Base-by-base conservation (phyloP, 2,888 invertebrate genomes). In the Trichopria drosophilae region DNA sequence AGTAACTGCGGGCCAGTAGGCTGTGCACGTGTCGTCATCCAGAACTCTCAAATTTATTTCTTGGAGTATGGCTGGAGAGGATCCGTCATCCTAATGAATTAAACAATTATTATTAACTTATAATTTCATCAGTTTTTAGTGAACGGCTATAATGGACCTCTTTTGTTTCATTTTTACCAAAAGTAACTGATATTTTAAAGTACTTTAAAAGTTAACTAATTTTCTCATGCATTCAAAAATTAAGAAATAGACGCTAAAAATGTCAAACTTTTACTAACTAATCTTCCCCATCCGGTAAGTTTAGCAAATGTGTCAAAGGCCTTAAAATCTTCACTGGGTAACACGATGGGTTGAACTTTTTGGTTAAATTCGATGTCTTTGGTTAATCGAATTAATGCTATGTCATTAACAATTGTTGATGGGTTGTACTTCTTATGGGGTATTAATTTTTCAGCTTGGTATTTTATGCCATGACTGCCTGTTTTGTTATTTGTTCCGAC, bases 11-110 rank as follows among this genome's bases (percentile, higher is more conserved):
- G 13, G 23, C 23, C n/a, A 9, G 1, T 2, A 5, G 1, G 7
- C 10, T 20, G n/a, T 6, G 24, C 37, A 43, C 23, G 32, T 31
- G 9, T 31, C 6, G 3, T 43, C 43, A 6, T 36, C 23, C 3
- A 53, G 43, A 0, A 56, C 37, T 4, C 24, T 49, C 1, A 59
- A 47, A 10, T 46, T 6, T 16, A 60, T 59, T 6, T 52, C 28
- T 20, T 61, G 56, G 19, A 59, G 26, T 2, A 40, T 37, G 29
- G 57, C 42, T 1, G 55, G 49, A 7, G 3, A 12, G n/a, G 19
- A 52, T 45, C 4, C 44, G 9, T 9, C 10, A n/a, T 52, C 48
- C 19, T 15, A n/a, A n/a, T n/a, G n/a, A n/a, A n/a, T n/a, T n/a
- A n/a, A n/a, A n/a, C n/a, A n/a, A n/a, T n/a, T n/a, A n/a, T n/a